Percentiles rank a stretch among this genome's conserved stretches.
Conservation (phyloP, 2,888 invertebrate genomes). For the Miltochrista miniata region DNA sequence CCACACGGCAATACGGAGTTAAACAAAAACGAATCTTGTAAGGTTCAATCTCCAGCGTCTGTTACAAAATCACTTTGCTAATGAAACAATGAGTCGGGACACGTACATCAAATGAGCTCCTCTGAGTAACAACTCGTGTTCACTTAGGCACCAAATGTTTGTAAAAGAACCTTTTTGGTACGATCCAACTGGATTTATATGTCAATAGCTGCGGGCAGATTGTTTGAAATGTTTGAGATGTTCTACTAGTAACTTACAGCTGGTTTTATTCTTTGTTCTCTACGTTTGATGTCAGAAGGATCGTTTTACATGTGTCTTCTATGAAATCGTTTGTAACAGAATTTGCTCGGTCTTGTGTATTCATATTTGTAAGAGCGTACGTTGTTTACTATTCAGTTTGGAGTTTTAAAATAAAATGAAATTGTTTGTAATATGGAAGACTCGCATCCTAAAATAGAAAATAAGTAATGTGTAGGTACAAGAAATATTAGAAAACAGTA, state of each 20-base stretch:
- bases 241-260: constrained; percentile 3
- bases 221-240: constrained; percentile 7
- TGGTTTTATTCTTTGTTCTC: constrained; percentile 14
- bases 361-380: too few relatives aligned
- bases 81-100: constrained; percentile 33
- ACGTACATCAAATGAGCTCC: constrained; percentile 25
- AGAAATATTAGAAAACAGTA: too few relatives aligned
- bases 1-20: constrained; percentile 3
- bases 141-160: constrained; percentile 14
- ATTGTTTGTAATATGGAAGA: too few relatives aligned
- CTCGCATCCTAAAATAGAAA: too few relatives aligned
- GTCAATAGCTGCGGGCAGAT: constrained; percentile 8
- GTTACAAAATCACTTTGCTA: constrained; percentile 37
- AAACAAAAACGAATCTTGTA: constrained; percentile 10
- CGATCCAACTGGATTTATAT: constrained; percentile 16
- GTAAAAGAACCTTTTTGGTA: constrained; percentile 17
- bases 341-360: not conserved
- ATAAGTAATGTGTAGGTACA: too few relatives aligned
- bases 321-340: constrained; percentile 1
- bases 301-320: constrained; percentile 3
- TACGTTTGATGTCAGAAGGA: constrained; percentile 6
- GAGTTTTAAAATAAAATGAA: not conserved
- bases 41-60: constrained; percentile 11
- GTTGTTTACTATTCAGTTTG: not conserved
- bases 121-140: constrained; percentile 28